Conservation (phyloP, 2,113 vertebrate genomes). For the Cheirogaleus medius region DNA sequence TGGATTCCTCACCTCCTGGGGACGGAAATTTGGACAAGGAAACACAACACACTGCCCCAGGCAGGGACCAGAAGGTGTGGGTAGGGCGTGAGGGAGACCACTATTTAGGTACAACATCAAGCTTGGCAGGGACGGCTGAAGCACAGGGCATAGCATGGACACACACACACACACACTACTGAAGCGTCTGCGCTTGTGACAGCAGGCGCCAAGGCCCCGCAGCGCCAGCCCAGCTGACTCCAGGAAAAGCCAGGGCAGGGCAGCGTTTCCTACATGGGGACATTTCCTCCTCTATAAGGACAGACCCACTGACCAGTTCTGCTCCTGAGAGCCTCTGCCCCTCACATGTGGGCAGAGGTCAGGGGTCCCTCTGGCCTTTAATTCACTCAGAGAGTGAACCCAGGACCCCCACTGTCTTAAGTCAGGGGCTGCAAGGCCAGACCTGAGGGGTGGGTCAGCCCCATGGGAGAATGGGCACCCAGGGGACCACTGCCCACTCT, state of each 20-base stretch:
- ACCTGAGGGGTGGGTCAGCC: background rate
- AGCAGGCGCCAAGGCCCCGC: background rate
- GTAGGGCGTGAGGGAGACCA: accelerated
- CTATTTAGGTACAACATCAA: background rate
- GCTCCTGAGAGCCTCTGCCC: too few species aligned
- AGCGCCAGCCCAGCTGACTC: background rate
- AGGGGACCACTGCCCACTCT: background rate
- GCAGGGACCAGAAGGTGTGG: background rate
- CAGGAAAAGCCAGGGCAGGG: background rate
- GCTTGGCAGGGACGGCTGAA: background rate
- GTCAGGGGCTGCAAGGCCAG: background rate
- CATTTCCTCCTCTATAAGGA: background rate
- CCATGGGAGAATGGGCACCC: background rate
- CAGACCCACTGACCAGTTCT: background rate
- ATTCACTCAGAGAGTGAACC: background rate
- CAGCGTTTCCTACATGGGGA: background rate
- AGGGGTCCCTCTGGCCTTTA: background rate
- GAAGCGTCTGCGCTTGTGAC: background rate
- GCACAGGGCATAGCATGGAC: accelerated
- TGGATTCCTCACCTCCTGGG: background rate
- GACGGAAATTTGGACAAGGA: background rate
- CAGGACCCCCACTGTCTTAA: too few species aligned
- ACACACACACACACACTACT: background rate
- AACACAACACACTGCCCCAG: background rate
- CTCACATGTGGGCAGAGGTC: background rate